Evolutionary conservation across 2,797 vertebrate species (phyloP).

Genomic region (Rousettus madagascariensis): DNA sequence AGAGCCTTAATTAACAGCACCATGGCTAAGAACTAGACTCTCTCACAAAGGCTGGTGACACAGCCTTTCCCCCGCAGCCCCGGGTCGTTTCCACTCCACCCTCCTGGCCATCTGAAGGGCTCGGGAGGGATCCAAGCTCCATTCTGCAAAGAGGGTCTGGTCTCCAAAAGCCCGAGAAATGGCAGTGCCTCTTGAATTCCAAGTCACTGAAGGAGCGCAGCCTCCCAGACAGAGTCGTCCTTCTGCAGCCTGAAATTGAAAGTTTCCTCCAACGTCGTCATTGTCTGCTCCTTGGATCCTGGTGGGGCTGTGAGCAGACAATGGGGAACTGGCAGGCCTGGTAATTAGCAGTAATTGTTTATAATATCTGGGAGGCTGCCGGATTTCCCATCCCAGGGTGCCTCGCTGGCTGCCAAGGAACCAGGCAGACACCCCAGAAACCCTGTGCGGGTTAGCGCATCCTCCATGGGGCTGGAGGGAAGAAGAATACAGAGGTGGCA

Average conservation of each 20-base stretch:
- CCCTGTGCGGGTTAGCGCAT: background rate
- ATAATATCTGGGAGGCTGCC: conserved; percentile 68
- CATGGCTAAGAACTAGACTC: background rate
- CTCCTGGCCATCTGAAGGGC: background rate
- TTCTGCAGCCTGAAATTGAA: conserved; percentile 7
- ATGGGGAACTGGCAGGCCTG: conserved; percentile 58
- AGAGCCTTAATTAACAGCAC: background rate
- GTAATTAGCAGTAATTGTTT: conserved; percentile 59
- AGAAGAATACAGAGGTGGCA: background rate
- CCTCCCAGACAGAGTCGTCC: background rate
- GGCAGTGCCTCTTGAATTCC: background rate
- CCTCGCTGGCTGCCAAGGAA: conserved; percentile 58
- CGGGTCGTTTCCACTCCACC: background rate
- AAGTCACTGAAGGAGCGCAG: background rate
- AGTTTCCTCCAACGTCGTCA: conserved; percentile 57
- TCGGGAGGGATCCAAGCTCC: background rate
- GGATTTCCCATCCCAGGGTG: conserved; percentile 65
- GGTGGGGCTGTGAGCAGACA: conserved; percentile 61
- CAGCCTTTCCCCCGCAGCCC: background rate
- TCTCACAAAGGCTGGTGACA: background rate
- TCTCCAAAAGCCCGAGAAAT: background rate
- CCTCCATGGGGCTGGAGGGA: background rate
- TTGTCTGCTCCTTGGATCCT: conserved; percentile 52
- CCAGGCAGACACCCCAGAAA: conserved; percentile 53
- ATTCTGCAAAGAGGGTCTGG: background rate